Evolutionary conservation across 1,140 invertebrate genomes (phyloP).

Genomic region (Aphis gossypii): DNA sequence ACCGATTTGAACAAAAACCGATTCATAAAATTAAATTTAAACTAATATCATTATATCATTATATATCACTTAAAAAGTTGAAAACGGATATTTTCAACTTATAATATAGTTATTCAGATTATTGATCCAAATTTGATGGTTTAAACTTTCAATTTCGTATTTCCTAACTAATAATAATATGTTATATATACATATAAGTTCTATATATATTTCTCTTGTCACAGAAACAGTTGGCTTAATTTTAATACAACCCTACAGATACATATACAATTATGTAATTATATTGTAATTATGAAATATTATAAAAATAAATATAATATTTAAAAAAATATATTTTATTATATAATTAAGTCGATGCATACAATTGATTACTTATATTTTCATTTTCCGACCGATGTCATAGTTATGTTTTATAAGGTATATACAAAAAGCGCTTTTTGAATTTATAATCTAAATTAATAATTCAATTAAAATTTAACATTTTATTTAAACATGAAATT

Average conservation of each 20-base stretch:
- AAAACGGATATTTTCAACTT: not conserved
- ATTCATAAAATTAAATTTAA: not conserved
- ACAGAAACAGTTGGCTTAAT: not conserved
- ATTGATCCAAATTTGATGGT: not conserved
- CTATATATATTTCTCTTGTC: not conserved
- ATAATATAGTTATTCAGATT: not conserved
- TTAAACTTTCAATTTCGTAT: not conserved
- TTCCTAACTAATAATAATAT: not conserved
- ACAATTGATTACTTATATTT: not conserved
- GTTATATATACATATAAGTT: too few species aligned
- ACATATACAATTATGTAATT: not conserved
- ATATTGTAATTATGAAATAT: too few species aligned
- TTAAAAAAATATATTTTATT: not conserved
- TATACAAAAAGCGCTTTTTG: not conserved
- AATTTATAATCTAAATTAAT: conserved; percentile 14
- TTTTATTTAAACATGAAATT: not conserved
- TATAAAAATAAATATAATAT: not conserved
- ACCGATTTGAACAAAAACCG: not conserved
- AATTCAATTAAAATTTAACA: not conserved
- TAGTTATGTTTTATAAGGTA: not conserved
- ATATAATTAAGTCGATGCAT: not conserved
- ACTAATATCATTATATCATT: not conserved
- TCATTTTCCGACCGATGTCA: not conserved
- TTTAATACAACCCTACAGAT: not conserved
- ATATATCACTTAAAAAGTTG: not conserved